Evolutionary conservation across 2,888 invertebrate genomes (phyloP), one percentile per base, ranked within the genome.

Genomic region (Oscheius sp.): DNA sequence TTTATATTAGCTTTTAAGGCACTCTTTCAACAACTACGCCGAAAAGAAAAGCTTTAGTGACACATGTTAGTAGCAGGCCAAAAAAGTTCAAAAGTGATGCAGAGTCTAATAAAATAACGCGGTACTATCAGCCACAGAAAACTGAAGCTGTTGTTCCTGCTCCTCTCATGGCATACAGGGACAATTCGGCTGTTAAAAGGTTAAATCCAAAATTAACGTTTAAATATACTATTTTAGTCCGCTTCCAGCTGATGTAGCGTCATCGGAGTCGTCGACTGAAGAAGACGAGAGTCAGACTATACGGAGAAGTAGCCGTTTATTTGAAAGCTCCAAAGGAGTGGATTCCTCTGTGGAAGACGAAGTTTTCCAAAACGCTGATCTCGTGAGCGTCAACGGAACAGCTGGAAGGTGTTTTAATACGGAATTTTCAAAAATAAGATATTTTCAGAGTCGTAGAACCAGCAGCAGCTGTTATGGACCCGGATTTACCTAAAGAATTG

Each of bases 381-480:
- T 82, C 50, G 82, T 82, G 1, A 37, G 59, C 37, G 76, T 80
- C 33, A 74, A 82, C 42, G 79, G 79, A 51, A 77, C 70, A 70
- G 81, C 81, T 1, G 81, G 79, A 9, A 78, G 75, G 75, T 75
- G 33, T 13, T 47, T 68, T 13, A 9, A 13, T 0, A 42, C 3
- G 50, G 48, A 11, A 5, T 21, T 42, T 2, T 37, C 11, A 5
- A 51, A 29, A 9, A 10, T 9, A 72, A 72, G 29, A 9, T 32
- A 2, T 29, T 21, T 71, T 63, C 21, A 73, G 73, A n/a, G 63
- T 73, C n/a, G 65, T 73, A 7, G 73, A 73, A 35, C 73, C 73
- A 13, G 33, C 10, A 13, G n/a, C 7, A n/a, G 73, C 73, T 10
- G n/a, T 29, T 3, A 42, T 74, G 60, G 74, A 74, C 2, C 58